Conservation (phyloP, 2,797 vertebrate species). For the Macropodus opercularis region DNA sequence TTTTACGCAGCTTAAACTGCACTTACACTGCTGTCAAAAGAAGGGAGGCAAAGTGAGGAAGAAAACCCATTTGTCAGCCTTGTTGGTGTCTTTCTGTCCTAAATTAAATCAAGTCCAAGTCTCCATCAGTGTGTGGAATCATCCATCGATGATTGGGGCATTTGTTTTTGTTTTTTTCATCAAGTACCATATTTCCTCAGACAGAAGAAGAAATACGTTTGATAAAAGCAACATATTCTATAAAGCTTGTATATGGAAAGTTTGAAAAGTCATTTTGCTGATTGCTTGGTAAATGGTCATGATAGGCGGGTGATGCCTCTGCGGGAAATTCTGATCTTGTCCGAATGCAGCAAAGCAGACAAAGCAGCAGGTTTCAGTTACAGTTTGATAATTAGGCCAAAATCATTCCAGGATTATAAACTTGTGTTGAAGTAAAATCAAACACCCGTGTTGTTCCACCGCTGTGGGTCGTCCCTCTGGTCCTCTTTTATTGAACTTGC, state of each 20-base stretch:
- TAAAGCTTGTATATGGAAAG: too few species aligned
- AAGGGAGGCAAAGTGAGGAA: slow-evolving; percentile 18
- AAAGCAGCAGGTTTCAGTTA: slow-evolving; percentile 3
- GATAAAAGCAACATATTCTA: too few species aligned
- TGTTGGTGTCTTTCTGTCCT: slow-evolving; percentile 15
- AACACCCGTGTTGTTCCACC: neutral
- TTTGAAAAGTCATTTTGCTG: neutral
- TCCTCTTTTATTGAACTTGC: slow-evolving; percentile 23
- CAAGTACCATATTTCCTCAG: neutral
- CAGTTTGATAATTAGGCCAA: slow-evolving; percentile 5
- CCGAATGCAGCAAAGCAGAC: slow-evolving; percentile 11
- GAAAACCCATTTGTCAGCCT: slow-evolving; percentile 24
- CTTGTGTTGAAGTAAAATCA: slow-evolving; percentile 14
- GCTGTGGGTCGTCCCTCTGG: neutral
- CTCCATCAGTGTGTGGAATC: slow-evolving; percentile 5
- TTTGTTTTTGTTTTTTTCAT: slow-evolving; percentile 23
- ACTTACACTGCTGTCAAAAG: slow-evolving; percentile 42
- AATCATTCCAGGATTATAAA: neutral
- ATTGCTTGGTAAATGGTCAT: too few species aligned
- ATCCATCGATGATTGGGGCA: slow-evolving; percentile 5
- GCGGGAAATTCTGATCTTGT: slow-evolving; percentile 3
- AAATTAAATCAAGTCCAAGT: slow-evolving; percentile 38
- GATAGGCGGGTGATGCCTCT: neutral
- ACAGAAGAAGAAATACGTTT: too few species aligned
- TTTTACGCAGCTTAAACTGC: too few species aligned